Evolutionary conservation across 1,140 invertebrate genomes (phyloP), one percentile per base, ranked within the genome.

Genomic region (Euura saliciscinereae): DNA sequence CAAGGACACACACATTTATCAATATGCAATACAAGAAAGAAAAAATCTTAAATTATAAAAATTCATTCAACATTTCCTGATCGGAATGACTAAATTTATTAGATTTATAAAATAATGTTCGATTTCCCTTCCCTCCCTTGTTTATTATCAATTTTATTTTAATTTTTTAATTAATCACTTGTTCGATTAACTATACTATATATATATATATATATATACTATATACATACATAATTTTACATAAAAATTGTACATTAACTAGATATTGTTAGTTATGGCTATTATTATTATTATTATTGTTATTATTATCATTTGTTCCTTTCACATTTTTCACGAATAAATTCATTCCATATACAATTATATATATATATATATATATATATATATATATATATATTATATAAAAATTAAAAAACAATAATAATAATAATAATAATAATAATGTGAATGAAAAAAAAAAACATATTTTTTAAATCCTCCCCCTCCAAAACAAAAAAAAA

Each of bases 401-500:
- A n/a, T n/a, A n/a, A n/a, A n/a, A n/a, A n/a, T n/a, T n/a, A n/a
- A n/a, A n/a, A n/a, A n/a, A n/a, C n/a, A 42, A 42, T 11, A 72
- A 69, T 69, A 64, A 5, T 65, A 6, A 68, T 71, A 11, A 44
- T 45, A 70, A 11, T 13, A 13, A 67, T 45, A 75, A 77, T 69
- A 68, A 75, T 72, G 73, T 68, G 71, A 78, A 77, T 77, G 76
- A 74, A 78, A 74, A n/a, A n/a, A n/a, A n/a, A n/a, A n/a, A n/a
- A n/a, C n/a, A n/a, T n/a, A n/a, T n/a, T n/a, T n/a, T n/a, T n/a
- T n/a, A n/a, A n/a, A n/a, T n/a, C n/a, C n/a, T n/a, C n/a, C n/a
- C n/a, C n/a, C n/a, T n/a, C n/a, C 66, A 75, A 78, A 67, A 70
- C 66, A 64, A 7, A 11, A 71, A n/a, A n/a, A n/a, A n/a, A n/a